phyloP scores from a whole-genome alignment of 2,113 vertebrate species.

The Galbula dea region DNA sequence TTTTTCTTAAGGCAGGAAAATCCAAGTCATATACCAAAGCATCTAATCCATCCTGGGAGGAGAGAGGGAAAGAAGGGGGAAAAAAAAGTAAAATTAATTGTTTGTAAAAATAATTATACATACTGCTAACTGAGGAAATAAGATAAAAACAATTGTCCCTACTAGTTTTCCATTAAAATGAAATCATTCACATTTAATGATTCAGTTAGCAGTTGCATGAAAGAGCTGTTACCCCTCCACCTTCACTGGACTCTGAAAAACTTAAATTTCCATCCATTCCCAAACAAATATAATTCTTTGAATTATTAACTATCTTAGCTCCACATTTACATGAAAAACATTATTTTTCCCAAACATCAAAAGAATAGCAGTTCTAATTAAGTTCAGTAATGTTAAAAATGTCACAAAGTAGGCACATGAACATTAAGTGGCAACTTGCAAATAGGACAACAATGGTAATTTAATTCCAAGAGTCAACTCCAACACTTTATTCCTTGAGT shows the following conservation, averaged over 20 bases:
- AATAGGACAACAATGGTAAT: neutral
- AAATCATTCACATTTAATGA: neutral
- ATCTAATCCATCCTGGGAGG: constrained; percentile 93
- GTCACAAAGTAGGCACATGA: neutral
- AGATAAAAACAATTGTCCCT: neutral
- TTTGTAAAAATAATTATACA: neutral
- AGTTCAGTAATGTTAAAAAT: neutral
- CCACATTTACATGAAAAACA: neutral
- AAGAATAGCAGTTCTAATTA: neutral
- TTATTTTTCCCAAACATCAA: neutral
- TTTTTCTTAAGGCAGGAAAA: constrained; percentile 98
- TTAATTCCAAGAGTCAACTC: neutral
- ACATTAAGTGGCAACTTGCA: neutral
- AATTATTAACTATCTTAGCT: neutral
- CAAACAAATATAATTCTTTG: neutral
- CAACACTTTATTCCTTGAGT: neutral
- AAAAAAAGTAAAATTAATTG: constrained; percentile 3
- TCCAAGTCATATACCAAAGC: constrained; percentile 98
- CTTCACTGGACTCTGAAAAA: neutral
- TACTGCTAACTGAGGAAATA: neutral
- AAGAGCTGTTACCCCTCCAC: neutral
- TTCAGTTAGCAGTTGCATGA: neutral
- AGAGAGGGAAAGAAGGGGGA: too few species aligned
- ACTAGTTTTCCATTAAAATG: neutral
- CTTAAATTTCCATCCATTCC: neutral